phyloP scores from a whole-genome alignment of 2,888 invertebrate genomes.

The Falcaria lacertinaria region DNA sequence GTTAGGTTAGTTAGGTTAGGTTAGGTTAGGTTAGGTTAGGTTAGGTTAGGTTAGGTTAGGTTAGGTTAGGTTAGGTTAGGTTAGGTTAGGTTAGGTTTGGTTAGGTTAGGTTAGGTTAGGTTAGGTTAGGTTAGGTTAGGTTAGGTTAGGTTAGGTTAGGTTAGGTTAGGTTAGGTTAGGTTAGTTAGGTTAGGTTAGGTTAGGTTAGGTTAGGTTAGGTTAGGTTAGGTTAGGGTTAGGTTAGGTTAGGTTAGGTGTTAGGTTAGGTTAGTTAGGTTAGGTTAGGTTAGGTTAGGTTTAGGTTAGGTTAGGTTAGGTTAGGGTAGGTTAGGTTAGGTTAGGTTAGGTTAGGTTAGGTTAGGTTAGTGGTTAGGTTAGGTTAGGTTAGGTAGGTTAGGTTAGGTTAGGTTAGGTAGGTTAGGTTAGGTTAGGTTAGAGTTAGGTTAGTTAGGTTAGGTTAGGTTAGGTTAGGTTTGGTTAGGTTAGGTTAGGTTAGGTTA shows the following conservation, averaged over 20 bases:
- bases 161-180: conserved; percentile 12
- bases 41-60: conserved; percentile 14
- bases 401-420: too few species aligned
- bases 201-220: conserved; percentile 12
- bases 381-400: too few species aligned
- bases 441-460: conserved; percentile 15
- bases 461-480: conserved; percentile 17
- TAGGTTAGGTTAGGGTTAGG: too few species aligned
- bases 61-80: conserved; percentile 15
- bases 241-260: too few species aligned
- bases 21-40: conserved; percentile 15
- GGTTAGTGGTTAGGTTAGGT: too few species aligned
- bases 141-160: conserved; percentile 11
- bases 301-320: too few species aligned
- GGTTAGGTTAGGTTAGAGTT: too few species aligned
- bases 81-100: conserved; percentile 16
- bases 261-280: conserved; percentile 14
- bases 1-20: conserved; percentile 15
- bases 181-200: conserved; percentile 17
- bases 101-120: conserved; percentile 21
- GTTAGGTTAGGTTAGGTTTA: conserved; percentile 15
- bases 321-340: too few species aligned
- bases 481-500: conserved; percentile 20
- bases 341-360: conserved; percentile 15
- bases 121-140: conserved; percentile 10